These are phyloP conservation scores for Acleris literana DNA, from an alignment of 2,888 invertebrate species.

Conservation along the genomic window DNA sequence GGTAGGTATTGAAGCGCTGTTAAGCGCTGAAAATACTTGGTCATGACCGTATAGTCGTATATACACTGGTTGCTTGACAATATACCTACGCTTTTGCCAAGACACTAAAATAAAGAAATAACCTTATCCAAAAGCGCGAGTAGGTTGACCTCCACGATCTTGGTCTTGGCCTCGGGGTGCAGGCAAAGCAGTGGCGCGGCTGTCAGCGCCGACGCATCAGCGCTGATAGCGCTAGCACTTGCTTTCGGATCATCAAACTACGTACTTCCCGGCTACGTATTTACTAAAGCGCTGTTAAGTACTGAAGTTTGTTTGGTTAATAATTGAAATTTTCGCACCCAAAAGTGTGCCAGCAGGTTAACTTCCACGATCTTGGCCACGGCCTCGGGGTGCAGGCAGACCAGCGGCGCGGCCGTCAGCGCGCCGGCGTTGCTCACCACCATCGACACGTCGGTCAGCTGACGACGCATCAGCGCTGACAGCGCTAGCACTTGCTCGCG, in stretches of 20 bases:
- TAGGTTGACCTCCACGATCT: constrained; percentile 66
- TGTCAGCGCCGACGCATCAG: constrained; percentile 62
- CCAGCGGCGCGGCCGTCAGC: constrained; percentile 58
- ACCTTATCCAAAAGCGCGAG: constrained; percentile 60
- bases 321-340: background rate
- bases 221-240: constrained; percentile 66
- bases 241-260: constrained; percentile 68
- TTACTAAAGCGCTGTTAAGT: too few species aligned
- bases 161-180: constrained; percentile 58
- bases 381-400: constrained; percentile 59
- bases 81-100: too few species aligned
- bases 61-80: too few species aligned
- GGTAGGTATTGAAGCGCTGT: too few species aligned
- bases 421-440: constrained; percentile 72
- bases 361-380: constrained; percentile 62
- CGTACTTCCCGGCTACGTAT: background rate
- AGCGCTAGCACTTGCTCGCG: constrained; percentile 72
- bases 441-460: constrained; percentile 71
- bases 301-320: too few species aligned
- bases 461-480: constrained; percentile 65
- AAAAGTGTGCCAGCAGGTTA: constrained; percentile 73
- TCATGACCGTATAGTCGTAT: too few species aligned
- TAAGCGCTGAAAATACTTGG: background rate
- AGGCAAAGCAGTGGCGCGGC: constrained; percentile 67
- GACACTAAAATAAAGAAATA: background rate